These are phyloP conservation scores for Corydoras maculifer DNA, from an alignment of 2,113 vertebrate species.

Conservation along the genomic window DNA sequence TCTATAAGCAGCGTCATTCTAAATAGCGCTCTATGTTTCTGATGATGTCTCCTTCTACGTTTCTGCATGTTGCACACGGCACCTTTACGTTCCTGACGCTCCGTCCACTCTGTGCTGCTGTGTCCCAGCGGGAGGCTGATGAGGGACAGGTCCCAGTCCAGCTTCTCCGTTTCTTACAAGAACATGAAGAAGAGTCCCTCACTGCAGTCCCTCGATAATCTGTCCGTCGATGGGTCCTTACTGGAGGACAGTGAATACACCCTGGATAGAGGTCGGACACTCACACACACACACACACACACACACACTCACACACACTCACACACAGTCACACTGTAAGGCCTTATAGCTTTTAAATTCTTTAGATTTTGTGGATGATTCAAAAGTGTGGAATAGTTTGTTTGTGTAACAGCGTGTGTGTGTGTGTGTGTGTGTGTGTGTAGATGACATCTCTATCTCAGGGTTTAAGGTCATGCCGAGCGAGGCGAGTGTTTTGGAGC, in stretches of 20 bases:
- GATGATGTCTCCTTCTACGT: too few relatives aligned
- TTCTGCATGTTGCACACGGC: too few relatives aligned
- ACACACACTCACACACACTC: too few relatives aligned
- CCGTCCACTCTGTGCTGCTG: neutral
- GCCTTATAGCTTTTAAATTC: too few relatives aligned
- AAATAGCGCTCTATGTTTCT: too few relatives aligned
- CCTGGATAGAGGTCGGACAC: conserved; percentile 76
- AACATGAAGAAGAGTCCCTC: conserved; percentile 91
- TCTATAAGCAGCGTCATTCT: too few relatives aligned
- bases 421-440: neutral
- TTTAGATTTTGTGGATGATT: too few relatives aligned
- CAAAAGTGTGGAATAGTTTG: too few relatives aligned
- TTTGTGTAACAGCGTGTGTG: too few relatives aligned
- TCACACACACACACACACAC: neutral
- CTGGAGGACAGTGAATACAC: conserved; percentile 87
- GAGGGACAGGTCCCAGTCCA: conserved; percentile 81
- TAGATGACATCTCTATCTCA: conserved; percentile 74
- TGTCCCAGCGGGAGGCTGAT: conserved; percentile 75
- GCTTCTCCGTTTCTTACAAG: conserved; percentile 82
- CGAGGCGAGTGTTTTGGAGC: conserved; percentile 70
- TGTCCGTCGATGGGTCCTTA: conserved; percentile 88
- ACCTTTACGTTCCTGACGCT: too few relatives aligned
- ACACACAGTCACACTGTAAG: neutral
- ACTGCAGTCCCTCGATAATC: conserved; percentile 84
- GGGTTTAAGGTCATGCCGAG: conserved; percentile 67